phyloP scores from a whole-genome alignment of 2,113 vertebrate species.

The Clinocottus analis region DNA sequence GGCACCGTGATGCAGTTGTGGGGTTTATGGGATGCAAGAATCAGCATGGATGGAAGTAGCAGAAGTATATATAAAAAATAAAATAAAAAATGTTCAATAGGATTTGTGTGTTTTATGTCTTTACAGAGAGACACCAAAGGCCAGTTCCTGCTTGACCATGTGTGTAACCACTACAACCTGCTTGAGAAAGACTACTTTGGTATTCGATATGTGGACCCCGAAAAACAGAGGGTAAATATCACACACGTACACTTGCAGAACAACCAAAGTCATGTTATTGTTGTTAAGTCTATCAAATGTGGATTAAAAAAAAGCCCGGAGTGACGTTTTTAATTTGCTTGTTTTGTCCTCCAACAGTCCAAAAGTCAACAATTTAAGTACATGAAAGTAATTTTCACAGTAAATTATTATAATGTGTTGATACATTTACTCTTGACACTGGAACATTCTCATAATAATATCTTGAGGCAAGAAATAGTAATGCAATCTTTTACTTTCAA shows the following conservation, averaged over 20 bases:
- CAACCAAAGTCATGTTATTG: background rate
- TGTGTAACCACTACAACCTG: constrained; percentile 98
- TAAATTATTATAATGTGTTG: background rate
- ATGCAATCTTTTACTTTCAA: background rate
- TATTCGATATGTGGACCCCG: constrained; percentile 96
- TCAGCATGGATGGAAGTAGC: background rate
- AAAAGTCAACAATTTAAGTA: background rate
- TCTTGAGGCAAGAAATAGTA: background rate
- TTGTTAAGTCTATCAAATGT: background rate
- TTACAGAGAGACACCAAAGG: constrained; percentile 97
- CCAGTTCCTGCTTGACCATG: constrained; percentile 95
- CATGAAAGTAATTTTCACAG: background rate
- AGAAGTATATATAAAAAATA: background rate
- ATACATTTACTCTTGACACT: background rate
- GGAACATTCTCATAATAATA: background rate
- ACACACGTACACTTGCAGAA: constrained; percentile 1
- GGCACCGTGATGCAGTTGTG: background rate
- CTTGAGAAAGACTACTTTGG: constrained; percentile 99
- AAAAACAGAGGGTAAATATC: constrained; percentile 92
- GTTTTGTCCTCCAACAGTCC: background rate
- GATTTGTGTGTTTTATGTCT: constrained; percentile 60
- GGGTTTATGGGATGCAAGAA: constrained; percentile 18
- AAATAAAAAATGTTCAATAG: background rate
- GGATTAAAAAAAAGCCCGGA: background rate
- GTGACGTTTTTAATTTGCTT: background rate